phyloP scores from a whole-genome alignment of 2,888 invertebrate genomes.

The Ellobium chinense region DNA sequence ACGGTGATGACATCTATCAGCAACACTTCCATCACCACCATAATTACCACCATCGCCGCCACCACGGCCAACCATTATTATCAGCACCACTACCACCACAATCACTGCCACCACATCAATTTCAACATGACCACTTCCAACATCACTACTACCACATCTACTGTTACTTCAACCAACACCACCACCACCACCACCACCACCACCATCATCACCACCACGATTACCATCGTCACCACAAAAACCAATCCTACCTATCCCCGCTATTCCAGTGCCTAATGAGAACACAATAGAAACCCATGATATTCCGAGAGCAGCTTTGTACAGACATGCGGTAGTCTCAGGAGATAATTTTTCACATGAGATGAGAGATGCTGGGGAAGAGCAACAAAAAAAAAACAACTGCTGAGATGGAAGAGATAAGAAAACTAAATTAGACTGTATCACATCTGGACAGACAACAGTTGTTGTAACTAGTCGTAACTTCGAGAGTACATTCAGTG shows the following conservation, averaged over 20 bases:
- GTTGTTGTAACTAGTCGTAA: no score
- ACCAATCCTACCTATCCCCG: constrained; percentile 50
- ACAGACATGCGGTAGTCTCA: constrained; percentile 11
- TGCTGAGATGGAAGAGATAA: background rate
- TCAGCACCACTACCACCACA: no score
- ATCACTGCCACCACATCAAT: no score
- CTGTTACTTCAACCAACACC: background rate
- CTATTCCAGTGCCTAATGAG: constrained; percentile 51
- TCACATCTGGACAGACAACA: no score
- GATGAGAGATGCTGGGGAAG: constrained; percentile 1
- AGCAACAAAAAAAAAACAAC: background rate
- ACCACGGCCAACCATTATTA: no score
- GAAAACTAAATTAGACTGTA: no score
- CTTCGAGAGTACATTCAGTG: no score
- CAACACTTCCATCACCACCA: no score
- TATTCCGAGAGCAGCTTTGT: constrained; percentile 52
- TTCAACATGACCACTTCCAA: no score
- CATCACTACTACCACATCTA: background rate
- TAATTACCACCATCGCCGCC: no score
- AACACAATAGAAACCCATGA: constrained; percentile 56
- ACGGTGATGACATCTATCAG: no score
- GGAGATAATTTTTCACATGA: background rate
- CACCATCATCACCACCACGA: background rate
- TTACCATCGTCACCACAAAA: background rate
- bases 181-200: background rate